Base-by-base conservation (phyloP, 2,113 vertebrate species). In the Ophthalmolycus amberensis region DNA sequence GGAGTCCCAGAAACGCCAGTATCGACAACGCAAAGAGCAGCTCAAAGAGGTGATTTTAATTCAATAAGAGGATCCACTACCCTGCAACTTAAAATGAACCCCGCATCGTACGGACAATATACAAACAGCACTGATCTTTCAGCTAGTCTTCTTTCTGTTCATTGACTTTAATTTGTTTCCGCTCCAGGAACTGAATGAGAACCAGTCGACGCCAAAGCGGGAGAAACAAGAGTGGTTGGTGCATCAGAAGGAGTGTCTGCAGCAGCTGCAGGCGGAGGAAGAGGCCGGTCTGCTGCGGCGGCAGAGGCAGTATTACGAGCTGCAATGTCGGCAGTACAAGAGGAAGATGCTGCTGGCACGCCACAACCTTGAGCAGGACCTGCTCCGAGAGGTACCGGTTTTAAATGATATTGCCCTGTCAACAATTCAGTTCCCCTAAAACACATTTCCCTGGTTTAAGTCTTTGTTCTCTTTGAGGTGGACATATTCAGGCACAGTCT, bases 201-300 rank as follows among this genome's bases (percentile, higher is more conserved):
- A 97, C 93, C 97, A 97, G 91, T 97, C 96, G 32, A 98, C 97
- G 0, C 97, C 97, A 18, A 97, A 97, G 92, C 93, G 97, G 34
- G 97, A 98, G 93, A 97, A 97, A 81, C 97, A 97, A 46, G 97
- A 98, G 82, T 98, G 97, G 97, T 89, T 98, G 85, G 93, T 97
- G 82, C 95, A 97, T 66, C 97, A 98, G 93, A 98, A 97, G 89
- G 97, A 97, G 87, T 96, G 96, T 88, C 91, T 97, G 68, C 97
- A 97, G 89, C 96, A 97, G 86, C 94, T 95, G 86, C 97, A 97
- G 91, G 97, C 97, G 0, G 97, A 97, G 85, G 97, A 98, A 62
- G 97, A 98, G 90, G 96, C 97, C 0, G 95, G 95, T 8, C 89
- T 98, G 80, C 93, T 98, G 73, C 94, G 97, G 56, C 90, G 97